phyloP scores from a whole-genome alignment of 2,113 vertebrate genomes.

The Turdus rufiventris region DNA sequence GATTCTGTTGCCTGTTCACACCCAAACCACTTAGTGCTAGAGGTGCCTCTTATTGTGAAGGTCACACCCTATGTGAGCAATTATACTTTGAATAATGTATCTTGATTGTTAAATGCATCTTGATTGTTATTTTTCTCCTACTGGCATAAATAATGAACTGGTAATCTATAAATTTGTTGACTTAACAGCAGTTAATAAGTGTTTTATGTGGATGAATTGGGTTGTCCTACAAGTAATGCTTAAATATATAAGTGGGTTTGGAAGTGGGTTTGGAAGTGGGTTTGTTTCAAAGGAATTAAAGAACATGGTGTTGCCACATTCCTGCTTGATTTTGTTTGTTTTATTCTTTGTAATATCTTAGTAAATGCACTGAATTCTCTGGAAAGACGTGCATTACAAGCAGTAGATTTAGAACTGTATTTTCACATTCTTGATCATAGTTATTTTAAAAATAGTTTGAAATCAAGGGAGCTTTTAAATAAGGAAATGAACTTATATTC shows the following conservation, averaged over 20 bases:
- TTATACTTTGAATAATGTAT: slow-evolving; percentile 34
- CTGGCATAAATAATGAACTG: slow-evolving; percentile 23
- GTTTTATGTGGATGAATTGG: neutral
- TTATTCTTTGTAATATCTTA: neutral
- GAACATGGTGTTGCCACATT: neutral
- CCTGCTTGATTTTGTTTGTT: neutral
- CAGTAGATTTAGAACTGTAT: neutral
- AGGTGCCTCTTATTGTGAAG: slow-evolving; percentile 34
- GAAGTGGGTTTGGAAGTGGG: neutral
- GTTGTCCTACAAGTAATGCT: slow-evolving; percentile 6
- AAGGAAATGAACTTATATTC: neutral
- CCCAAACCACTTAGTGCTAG: neutral
- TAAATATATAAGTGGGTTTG: neutral
- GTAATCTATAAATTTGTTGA: slow-evolving; percentile 37
- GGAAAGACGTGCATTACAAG: neutral
- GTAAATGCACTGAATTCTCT: neutral
- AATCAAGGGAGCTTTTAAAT: neutral
- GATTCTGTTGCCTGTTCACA: neutral
- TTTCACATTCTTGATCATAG: neutral
- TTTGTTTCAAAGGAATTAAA: neutral
- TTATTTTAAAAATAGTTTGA: neutral
- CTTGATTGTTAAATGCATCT: slow-evolving; percentile 38
- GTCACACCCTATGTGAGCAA: slow-evolving; percentile 21
- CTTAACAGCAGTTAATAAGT: slow-evolving; percentile 43
- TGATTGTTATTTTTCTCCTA: slow-evolving; percentile 44